Base-by-base conservation (phyloP, 2,113 vertebrate genomes). In the Brienomyrus brachyistius region DNA sequence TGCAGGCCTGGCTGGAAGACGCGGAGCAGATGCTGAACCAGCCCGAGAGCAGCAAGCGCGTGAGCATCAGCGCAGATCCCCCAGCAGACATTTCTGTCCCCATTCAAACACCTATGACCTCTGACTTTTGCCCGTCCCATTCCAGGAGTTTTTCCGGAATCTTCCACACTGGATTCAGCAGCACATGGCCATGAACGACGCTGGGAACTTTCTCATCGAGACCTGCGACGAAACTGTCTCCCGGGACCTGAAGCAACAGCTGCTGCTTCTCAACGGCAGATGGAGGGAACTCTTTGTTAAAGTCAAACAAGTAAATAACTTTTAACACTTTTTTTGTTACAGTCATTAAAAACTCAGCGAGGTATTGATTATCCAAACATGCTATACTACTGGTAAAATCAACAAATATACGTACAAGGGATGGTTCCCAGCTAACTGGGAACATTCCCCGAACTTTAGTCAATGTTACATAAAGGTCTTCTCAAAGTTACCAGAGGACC, bases 161-260 rank as follows among this genome's bases (percentile, higher is more conserved):
- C 92, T 96, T 31, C 94, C 95, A 31, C 94, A 96, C 92, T 96
- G 95, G 98, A 98, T 99, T 89, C 98, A 98, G 91, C 98, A 99
- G 91, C 98, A 99, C 91, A 97, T 97, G 91, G 96, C 97, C 91
- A 99, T 99, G 98, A 99, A 99, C 2, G 98, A 99, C 62, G 97
- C 98, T 5, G 98, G 98, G 48, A 99, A 99, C 94, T 99, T 99
- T 91, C 97, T 99, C 1, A 99, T 99, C n/a, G 98, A 99, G 94
- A 99, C 98, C 0, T 99, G 98, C n/a, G 97, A 99, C 66, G 98
- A 99, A 15, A 95, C 96, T 0, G 97, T 99, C 88, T 99, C 98
- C 43, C 96, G 97, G 59, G 98, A 99, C 88, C 96, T 99, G 23
- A 99, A 99, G 90, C 98, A 99, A 92, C 98, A 99, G 86, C 94